Conservation (phyloP, 2,888 invertebrate genomes). For the Pristionchus fissidentatus region DNA sequence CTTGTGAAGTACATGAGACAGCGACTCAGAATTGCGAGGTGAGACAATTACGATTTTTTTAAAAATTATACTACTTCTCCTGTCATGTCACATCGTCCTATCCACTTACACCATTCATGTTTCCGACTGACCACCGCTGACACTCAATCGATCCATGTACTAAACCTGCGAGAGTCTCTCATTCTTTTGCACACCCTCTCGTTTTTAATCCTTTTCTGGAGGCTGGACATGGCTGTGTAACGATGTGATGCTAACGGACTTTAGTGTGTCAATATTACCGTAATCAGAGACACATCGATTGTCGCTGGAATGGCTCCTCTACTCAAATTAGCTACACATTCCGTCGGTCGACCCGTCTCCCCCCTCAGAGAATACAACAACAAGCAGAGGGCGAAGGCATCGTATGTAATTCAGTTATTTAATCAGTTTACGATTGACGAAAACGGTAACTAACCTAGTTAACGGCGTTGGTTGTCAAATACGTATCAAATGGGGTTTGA, state of each 20-base stretch:
- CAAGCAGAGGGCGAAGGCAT: conserved; percentile 16
- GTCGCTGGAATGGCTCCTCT: conserved; percentile 71
- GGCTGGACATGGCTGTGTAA: background rate
- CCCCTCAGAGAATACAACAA: conserved; percentile 45
- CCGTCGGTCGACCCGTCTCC: conserved; percentile 41
- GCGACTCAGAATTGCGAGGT: conserved; percentile 52
- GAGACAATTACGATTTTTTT: conserved; percentile 21
- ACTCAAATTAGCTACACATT: conserved; percentile 57
- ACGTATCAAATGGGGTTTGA: no score
- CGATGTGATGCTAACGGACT: no score
- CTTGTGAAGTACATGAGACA: conserved; percentile 73
- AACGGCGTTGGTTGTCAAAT: no score
- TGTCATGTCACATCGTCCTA: background rate
- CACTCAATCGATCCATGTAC: no score
- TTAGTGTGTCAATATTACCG: background rate
- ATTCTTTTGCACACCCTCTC: no score
- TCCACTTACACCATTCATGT: background rate
- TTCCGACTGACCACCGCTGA: background rate
- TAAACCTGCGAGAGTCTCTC: no score
- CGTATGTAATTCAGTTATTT: background rate
- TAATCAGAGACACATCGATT: conserved; percentile 67
- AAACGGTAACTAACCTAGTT: no score
- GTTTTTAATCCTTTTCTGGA: background rate
- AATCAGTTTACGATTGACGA: no score
- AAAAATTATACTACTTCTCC: background rate